Percentiles rank a stretch among this genome's conserved stretches.
Evolutionary conservation across 2,888 invertebrate genomes (phyloP).

Genomic region (Spodoptera picta): DNA sequence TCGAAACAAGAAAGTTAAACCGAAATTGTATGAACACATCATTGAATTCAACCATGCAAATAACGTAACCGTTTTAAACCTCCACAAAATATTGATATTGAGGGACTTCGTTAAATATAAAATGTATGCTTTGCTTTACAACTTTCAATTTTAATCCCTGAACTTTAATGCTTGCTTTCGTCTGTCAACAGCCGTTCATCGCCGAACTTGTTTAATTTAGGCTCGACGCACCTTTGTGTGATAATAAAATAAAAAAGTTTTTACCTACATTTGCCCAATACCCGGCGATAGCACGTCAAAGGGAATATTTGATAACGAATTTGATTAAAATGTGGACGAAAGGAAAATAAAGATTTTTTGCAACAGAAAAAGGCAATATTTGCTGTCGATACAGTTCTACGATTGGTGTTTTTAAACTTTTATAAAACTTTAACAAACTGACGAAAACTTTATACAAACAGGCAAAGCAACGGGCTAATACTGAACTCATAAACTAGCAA

Average conservation of each 20-base stretch:
- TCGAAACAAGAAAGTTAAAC: slow-evolving; percentile 40
- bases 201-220: slow-evolving; percentile 74
- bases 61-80: slow-evolving; percentile 66
- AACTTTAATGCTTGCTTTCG: slow-evolving; percentile 61
- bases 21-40: slow-evolving; percentile 53
- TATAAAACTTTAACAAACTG: too few relatives aligned
- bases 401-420: slow-evolving; percentile 2
- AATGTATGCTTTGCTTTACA: slow-evolving; percentile 29
- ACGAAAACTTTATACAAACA: too few relatives aligned
- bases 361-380: slow-evolving; percentile 34
- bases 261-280: slow-evolving; percentile 64
- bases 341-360: slow-evolving; percentile 49
- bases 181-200: slow-evolving; percentile 50
- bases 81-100: slow-evolving; percentile 72
- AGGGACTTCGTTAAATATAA: slow-evolving; percentile 63
- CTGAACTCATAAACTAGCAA: too few relatives aligned
- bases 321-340: slow-evolving; percentile 58
- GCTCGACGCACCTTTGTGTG: slow-evolving; percentile 73
- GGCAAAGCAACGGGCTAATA: too few relatives aligned
- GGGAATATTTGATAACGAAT: slow-evolving; percentile 59
- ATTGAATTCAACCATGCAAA: slow-evolving; percentile 68
- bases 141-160: slow-evolving; percentile 58
- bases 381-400: slow-evolving; percentile 17
- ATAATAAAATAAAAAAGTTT: slow-evolving; percentile 71
- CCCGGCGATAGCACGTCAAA: slow-evolving; percentile 63